These are phyloP conservation scores for Germaria angustata DNA, from an alignment of 2,888 invertebrate species.

Conservation along the genomic window DNA sequence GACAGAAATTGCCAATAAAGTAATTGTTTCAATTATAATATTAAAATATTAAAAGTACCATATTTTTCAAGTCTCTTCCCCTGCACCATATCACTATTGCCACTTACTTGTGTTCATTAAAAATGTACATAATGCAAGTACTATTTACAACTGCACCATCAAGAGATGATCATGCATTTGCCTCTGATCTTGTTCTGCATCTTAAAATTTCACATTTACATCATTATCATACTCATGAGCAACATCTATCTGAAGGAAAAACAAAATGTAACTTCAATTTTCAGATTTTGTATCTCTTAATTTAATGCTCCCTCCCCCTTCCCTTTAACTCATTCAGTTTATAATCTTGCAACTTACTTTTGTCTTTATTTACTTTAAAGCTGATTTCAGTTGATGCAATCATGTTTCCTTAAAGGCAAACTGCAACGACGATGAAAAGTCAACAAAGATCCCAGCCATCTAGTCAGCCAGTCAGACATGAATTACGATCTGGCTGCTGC, in stretches of 20 bases:
- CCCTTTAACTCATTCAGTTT: background rate
- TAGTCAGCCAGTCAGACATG: constrained; percentile 16
- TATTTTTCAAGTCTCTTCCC: background rate
- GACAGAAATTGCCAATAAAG: no score
- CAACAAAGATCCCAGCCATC: constrained; percentile 20
- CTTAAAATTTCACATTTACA: constrained; percentile 19
- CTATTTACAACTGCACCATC: constrained; percentile 11
- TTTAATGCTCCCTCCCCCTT: background rate
- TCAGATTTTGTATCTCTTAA: constrained; percentile 45
- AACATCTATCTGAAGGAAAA: background rate
- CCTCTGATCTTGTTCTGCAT: constrained; percentile 7
- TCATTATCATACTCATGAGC: constrained; percentile 27
- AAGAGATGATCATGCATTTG: constrained; percentile 26
- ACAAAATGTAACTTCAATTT: constrained; percentile 40
- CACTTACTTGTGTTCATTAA: background rate
- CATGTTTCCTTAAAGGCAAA: constrained; percentile 33
- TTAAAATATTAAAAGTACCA: no score
- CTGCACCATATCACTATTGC: background rate
- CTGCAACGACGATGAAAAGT: background rate
- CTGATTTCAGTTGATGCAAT: constrained; percentile 55
- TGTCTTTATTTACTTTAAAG: constrained; percentile 53
- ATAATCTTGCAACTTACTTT: constrained; percentile 32
- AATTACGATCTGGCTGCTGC: constrained; percentile 3
- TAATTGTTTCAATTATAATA: no score
- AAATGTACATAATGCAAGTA: background rate